Conservation (phyloP, 2,888 invertebrate genomes). For the Pheosia tremula region DNA sequence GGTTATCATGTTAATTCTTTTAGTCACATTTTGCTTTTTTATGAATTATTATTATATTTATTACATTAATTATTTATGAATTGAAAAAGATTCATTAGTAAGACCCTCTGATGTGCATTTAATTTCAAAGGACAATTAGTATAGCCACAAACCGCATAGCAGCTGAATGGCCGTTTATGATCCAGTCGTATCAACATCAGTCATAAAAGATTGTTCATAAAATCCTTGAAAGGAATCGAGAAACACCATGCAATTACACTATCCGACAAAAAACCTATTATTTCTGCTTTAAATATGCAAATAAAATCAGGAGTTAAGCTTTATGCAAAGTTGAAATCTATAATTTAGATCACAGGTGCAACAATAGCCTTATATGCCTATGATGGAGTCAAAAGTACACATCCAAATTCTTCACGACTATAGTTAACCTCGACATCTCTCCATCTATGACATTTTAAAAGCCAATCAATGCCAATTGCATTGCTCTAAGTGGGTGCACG, state of each 20-base stretch:
- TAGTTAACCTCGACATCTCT: not conserved
- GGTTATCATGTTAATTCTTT: too few relatives aligned
- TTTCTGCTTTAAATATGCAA: too few relatives aligned
- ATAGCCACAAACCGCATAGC: not conserved
- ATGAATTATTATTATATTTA: too few relatives aligned
- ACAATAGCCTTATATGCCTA: not conserved
- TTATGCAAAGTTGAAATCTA: too few relatives aligned
- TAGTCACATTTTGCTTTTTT: too few relatives aligned
- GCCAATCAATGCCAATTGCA: not conserved
- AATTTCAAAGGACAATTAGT: constrained; percentile 1
- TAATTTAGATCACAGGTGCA: too few relatives aligned
- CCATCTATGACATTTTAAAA: not conserved
- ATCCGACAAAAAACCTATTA: too few relatives aligned
- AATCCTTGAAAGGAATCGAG: too few relatives aligned
- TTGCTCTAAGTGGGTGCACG: not conserved
- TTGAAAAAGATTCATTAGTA: not conserved
- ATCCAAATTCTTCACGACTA: not conserved
- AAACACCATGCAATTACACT: too few relatives aligned
- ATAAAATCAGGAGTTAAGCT: too few relatives aligned
- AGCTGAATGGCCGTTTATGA: not conserved
- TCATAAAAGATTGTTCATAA: too few relatives aligned
- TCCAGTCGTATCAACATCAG: not conserved
- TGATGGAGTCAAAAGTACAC: not conserved
- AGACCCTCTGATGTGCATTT: not conserved
- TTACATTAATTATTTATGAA: too few relatives aligned